phyloP scores from a whole-genome alignment of 2,113 vertebrate genomes.

The Phycodurus eques region DNA sequence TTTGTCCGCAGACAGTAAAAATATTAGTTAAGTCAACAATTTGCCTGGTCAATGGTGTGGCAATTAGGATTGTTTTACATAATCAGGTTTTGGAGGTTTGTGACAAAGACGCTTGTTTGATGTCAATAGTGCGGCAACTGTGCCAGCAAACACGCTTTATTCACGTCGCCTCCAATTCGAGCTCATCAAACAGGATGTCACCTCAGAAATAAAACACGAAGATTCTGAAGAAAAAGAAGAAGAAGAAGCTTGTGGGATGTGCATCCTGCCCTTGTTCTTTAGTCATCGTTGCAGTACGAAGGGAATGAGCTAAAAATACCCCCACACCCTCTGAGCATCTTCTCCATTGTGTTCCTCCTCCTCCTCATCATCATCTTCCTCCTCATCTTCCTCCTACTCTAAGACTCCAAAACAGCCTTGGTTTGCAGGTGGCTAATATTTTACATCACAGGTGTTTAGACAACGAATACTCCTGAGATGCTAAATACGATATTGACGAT shows the following conservation, averaged over 20 bases:
- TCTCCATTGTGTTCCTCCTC: conserved; percentile 50
- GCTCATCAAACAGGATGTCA: neutral
- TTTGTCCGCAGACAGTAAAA: neutral
- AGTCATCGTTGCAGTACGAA: conserved; percentile 47
- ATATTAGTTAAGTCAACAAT: neutral
- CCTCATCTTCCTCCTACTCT: conserved; percentile 48
- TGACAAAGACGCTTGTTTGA: neutral
- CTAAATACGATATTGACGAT: too few relatives aligned
- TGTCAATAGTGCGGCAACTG: neutral
- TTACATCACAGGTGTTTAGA: too few relatives aligned
- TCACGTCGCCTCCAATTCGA: neutral
- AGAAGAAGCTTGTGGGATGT: conserved; percentile 30
- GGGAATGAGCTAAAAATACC: conserved; percentile 62
- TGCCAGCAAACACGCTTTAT: neutral
- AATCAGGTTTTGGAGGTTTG: neutral
- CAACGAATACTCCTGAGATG: too few relatives aligned
- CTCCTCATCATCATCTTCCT: conserved; percentile 24
- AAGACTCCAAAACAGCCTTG: conserved; percentile 43
- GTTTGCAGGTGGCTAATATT: neutral
- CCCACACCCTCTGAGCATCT: conserved; percentile 54
- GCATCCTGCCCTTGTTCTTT: conserved; percentile 54
- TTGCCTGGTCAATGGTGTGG: neutral
- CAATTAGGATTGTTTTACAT: neutral
- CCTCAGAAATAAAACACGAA: neutral
- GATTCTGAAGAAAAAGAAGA: neutral